A percentile compares a stretch with the other conserved stretches of the same genome.
Conservation (phyloP, 2,113 vertebrate genomes). For the Engraulis encrasicolus region DNA sequence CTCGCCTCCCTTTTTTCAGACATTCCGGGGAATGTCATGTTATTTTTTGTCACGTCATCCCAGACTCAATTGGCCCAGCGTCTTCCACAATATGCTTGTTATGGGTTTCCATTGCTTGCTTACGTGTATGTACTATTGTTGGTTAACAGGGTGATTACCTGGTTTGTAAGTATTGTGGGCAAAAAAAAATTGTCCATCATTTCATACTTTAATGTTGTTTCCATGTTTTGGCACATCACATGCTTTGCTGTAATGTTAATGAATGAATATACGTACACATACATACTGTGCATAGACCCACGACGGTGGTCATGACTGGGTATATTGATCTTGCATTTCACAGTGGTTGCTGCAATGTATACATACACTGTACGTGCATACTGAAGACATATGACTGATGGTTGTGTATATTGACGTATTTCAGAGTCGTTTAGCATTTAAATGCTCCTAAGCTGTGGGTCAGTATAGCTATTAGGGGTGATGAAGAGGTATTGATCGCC, state of each 20-base stretch:
- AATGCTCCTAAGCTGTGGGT: neutral
- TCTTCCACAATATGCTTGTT: too few species aligned
- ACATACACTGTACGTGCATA: too few species aligned
- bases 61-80: too few species aligned
- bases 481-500: neutral
- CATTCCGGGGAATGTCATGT: neutral
- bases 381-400: too few species aligned
- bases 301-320: neutral
- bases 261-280: neutral
- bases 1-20: neutral
- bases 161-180: neutral
- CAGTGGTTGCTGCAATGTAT: too few species aligned
- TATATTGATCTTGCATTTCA: neutral
- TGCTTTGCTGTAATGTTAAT: neutral
- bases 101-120: too few species aligned
- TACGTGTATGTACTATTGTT: too few species aligned
- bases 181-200: too few species aligned
- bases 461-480: neutral
- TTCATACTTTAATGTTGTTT: too few species aligned
- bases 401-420: too few species aligned
- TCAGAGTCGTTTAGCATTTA: neutral
- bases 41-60: conserved; percentile 5
- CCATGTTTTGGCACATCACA: neutral
- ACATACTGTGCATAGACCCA: neutral
- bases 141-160: too few species aligned